Percentiles rank a stretch among this genome's conserved stretches.
Conservation (phyloP, 2,797 vertebrate genomes). For the Gymnothorax javanicus region DNA sequence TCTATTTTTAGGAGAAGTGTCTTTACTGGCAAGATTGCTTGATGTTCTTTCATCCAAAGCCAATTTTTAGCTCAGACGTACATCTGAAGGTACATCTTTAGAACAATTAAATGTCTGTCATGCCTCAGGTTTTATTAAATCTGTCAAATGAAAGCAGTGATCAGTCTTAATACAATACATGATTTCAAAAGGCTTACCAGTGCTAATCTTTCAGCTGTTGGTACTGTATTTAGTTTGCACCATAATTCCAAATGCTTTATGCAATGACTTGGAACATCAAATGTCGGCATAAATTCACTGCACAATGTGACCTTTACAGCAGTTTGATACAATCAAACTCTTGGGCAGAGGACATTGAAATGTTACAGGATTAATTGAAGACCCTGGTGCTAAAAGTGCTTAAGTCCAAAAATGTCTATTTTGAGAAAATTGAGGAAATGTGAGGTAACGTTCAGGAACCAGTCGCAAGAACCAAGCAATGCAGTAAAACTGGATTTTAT, state of each 20-base stretch:
- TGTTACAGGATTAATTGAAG: neutral
- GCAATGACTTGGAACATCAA: neutral
- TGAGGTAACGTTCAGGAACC: too few species aligned
- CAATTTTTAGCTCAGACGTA: neutral
- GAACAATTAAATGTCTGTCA: neutral
- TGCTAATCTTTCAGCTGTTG: conserved; percentile 23
- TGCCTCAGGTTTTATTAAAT: neutral
- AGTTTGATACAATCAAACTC: neutral
- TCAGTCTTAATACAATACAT: conserved; percentile 1
- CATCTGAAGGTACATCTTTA: neutral
- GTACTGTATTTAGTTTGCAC: neutral
- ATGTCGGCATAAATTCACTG: neutral
- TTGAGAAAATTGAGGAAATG: too few species aligned
- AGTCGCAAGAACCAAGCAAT: too few species aligned
- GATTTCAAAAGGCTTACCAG: neutral
- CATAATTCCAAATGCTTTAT: neutral
- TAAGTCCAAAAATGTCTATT: too few species aligned
- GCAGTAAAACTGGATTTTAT: too few species aligned
- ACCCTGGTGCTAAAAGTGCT: too few species aligned
- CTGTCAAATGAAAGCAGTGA: neutral
- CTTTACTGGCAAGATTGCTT: neutral
- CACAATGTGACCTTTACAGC: neutral
- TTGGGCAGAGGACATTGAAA: neutral
- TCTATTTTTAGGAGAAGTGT: neutral
- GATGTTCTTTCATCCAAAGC: neutral